Conservation (phyloP, 2,888 invertebrate species). For the Polia nebulosa region DNA sequence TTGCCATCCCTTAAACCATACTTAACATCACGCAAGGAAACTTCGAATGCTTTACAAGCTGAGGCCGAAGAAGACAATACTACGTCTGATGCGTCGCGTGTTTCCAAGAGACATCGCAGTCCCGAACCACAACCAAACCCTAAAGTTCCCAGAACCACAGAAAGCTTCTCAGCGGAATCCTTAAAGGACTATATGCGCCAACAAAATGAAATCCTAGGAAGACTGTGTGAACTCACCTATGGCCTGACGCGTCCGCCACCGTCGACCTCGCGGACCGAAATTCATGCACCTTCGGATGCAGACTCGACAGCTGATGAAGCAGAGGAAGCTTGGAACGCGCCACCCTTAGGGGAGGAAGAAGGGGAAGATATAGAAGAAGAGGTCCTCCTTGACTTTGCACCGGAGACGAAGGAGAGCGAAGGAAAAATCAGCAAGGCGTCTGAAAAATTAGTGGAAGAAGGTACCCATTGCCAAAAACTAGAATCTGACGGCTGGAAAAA, state of each 20-base stretch:
- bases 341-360: not conserved
- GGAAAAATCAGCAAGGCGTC: conserved; percentile 1
- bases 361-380: not conserved
- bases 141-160: not conserved
- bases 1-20: not conserved
- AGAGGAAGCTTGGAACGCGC: not conserved
- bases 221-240: not conserved
- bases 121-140: conserved; percentile 2
- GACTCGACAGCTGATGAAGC: conserved; percentile 1
- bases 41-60: conserved; percentile 1
- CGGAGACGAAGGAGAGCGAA: not conserved
- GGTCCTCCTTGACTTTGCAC: conserved; percentile 2
- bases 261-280: not conserved
- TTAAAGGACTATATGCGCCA: not conserved
- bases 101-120: not conserved
- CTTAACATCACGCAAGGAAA: conserved; percentile 2
- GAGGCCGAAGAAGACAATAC: not conserved
- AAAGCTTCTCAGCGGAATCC: not conserved
- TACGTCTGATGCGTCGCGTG: not conserved
- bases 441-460: conserved; percentile 1
- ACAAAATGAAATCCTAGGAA: not conserved
- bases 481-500: not conserved
- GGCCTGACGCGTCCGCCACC: not conserved
- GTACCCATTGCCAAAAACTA: conserved; percentile 4
- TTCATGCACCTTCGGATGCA: not conserved